These are phyloP conservation scores for Leptopilina myrica DNA, from an alignment of 2,888 invertebrate genomes.

Conservation along the genomic window DNA sequence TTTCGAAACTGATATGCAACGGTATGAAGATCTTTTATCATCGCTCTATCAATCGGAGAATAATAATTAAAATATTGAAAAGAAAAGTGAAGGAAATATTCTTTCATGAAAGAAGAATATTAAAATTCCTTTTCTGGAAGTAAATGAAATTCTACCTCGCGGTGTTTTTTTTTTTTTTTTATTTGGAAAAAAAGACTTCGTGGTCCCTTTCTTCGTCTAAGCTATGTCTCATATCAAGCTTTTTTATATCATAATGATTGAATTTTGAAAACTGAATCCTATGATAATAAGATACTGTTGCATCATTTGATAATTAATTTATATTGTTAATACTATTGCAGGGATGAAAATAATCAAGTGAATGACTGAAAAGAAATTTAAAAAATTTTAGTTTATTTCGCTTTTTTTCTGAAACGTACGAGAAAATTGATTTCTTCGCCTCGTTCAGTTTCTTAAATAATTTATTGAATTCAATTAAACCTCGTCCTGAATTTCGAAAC, in stretches of 20 bases:
- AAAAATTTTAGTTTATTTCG: neutral
- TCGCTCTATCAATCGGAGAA: slow-evolving; percentile 83
- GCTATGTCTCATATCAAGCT: slow-evolving; percentile 46
- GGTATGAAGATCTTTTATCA: slow-evolving; percentile 87
- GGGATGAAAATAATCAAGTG: slow-evolving; percentile 21
- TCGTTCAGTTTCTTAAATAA: neutral
- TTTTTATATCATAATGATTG: slow-evolving; percentile 12
- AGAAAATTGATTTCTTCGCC: neutral
- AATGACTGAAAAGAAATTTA: neutral
- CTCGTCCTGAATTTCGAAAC: no score
- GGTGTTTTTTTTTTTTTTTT: neutral
- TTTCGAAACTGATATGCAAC: slow-evolving; percentile 86
- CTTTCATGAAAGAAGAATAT: no score
- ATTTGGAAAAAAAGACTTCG: neutral
- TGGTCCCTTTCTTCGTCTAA: slow-evolving; percentile 37
- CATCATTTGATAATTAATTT: slow-evolving; percentile 34
- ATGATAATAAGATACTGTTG: slow-evolving; percentile 21
- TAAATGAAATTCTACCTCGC: slow-evolving; percentile 13
- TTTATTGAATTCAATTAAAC: no score
- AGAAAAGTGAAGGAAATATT: neutral
- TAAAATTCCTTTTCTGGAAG: no score
- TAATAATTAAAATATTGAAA: slow-evolving; percentile 75
- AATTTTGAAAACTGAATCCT: slow-evolving; percentile 16
- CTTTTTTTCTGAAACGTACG: neutral
- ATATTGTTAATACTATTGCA: slow-evolving; percentile 16